These are phyloP conservation scores for Serripes groenlandicus DNA, from an alignment of 2,888 invertebrate genomes.

Conservation along the genomic window DNA sequence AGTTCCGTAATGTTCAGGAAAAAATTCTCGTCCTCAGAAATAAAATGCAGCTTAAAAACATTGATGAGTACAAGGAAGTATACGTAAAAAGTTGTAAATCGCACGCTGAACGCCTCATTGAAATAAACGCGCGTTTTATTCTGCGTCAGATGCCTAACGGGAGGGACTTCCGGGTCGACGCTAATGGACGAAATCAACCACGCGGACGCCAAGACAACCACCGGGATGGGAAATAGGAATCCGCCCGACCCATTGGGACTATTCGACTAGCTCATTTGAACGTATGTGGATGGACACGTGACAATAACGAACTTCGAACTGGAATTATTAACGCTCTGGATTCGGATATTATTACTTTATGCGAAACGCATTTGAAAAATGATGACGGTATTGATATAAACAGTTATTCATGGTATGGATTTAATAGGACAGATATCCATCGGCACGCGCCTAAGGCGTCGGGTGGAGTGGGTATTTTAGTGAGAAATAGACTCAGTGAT, in stretches of 20 bases:
- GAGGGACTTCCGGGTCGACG: slow-evolving; percentile 20
- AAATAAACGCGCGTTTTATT: slow-evolving; percentile 28
- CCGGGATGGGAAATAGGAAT: slow-evolving; percentile 15
- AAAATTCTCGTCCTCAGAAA: slow-evolving; percentile 46
- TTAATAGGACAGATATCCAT: slow-evolving; percentile 32
- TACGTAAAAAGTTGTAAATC: slow-evolving; percentile 49
- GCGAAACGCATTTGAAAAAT: slow-evolving; percentile 35
- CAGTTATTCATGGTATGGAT: slow-evolving; percentile 37
- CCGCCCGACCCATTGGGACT: slow-evolving; percentile 16
- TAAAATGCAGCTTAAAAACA: slow-evolving; percentile 41
- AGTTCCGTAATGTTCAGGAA: too few relatives aligned
- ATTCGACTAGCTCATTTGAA: slow-evolving; percentile 40
- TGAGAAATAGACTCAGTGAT: slow-evolving; percentile 4
- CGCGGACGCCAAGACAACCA: neutral
- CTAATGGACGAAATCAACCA: slow-evolving; percentile 20
- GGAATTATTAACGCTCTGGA: slow-evolving; percentile 3
- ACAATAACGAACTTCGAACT: slow-evolving; percentile 30
- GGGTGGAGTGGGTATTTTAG: slow-evolving; percentile 41
- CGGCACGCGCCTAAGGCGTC: slow-evolving; percentile 33
- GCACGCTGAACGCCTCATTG: slow-evolving; percentile 24
- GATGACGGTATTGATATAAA: slow-evolving; percentile 15
- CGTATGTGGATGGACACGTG: slow-evolving; percentile 52
- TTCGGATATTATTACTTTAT: slow-evolving; percentile 36
- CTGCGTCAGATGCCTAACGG: slow-evolving; percentile 27
- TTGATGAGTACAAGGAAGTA: slow-evolving; percentile 22